Percentiles rank a stretch among this genome's conserved stretches.
Conservation (phyloP, 2,797 vertebrate species). For the Lepus townsendii region DNA sequence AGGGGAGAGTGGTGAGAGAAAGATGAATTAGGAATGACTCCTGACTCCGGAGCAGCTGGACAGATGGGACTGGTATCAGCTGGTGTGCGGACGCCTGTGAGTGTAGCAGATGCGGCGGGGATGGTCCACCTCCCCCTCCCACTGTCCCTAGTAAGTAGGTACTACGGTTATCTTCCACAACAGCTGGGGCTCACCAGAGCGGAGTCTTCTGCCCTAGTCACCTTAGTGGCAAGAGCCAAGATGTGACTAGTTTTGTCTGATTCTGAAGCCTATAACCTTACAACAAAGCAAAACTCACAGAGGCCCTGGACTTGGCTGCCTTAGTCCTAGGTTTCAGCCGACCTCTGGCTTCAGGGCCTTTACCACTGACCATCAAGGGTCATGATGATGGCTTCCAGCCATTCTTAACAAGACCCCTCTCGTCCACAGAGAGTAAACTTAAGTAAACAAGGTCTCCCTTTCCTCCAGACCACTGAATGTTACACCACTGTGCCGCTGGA, state of each 20-base stretch:
- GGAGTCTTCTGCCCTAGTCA: background rate
- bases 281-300: background rate
- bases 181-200: background rate
- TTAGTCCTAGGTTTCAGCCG: background rate
- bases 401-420: too few relatives aligned
- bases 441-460: background rate
- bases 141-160: background rate
- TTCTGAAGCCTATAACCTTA: background rate
- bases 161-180: background rate
- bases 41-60: background rate
- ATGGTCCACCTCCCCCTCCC: background rate
- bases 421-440: background rate
- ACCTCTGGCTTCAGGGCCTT: background rate
- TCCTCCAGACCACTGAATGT: background rate
- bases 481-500: background rate
- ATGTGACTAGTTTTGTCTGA: background rate
- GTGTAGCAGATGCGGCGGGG: too few relatives aligned
- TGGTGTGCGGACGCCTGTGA: background rate
- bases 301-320: background rate
- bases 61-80: background rate
- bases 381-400: background rate
- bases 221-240: background rate
- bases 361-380: background rate
- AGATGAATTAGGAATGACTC: background rate
- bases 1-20: background rate